These are phyloP conservation scores for Drosophila setosimentum DNA, from an alignment of 2,888 invertebrate genomes.

Conservation along the genomic window DNA sequence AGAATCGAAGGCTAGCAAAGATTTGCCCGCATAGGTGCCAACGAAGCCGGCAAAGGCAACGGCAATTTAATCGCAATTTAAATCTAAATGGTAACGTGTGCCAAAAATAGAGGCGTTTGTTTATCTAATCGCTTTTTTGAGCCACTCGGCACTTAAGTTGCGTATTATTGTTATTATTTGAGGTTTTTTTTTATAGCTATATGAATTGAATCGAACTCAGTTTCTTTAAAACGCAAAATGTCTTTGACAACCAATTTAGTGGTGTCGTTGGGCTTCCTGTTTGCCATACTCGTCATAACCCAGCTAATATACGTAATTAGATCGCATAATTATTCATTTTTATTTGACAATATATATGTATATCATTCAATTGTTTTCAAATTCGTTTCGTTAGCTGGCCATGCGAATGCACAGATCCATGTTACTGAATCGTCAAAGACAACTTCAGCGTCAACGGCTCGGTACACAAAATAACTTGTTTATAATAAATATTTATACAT, in stretches of 20 bases:
- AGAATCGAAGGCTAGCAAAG: conserved; percentile 63
- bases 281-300: conserved; percentile 50
- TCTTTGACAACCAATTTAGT: conserved; percentile 50
- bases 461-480: conserved; percentile 38
- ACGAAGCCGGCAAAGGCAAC: conserved; percentile 25
- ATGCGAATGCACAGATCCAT: conserved; percentile 55
- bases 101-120: conserved; percentile 36
- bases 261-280: conserved; percentile 52
- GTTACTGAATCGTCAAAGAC: conserved; percentile 42
- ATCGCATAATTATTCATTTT: not conserved
- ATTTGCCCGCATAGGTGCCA: conserved; percentile 57
- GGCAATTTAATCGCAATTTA: conserved; percentile 24
- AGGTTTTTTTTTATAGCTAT: conserved; percentile 9
- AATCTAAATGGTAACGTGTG: conserved; percentile 69
- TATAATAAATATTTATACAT: not conserved
- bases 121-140: conserved; percentile 63
- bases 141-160: conserved; percentile 29
- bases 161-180: conserved; percentile 20
- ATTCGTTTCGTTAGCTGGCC: conserved; percentile 59
- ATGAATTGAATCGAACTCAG: conserved; percentile 30
- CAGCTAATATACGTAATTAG: conserved; percentile 66
- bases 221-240: conserved; percentile 53
- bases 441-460: conserved; percentile 35
- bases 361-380: conserved; percentile 18
- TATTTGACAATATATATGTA: not conserved